Percentiles rank a stretch among this genome's conserved stretches.
Evolutionary conservation across 2,113 vertebrate genomes (phyloP).

Genomic region (Pteronura brasiliensis): DNA sequence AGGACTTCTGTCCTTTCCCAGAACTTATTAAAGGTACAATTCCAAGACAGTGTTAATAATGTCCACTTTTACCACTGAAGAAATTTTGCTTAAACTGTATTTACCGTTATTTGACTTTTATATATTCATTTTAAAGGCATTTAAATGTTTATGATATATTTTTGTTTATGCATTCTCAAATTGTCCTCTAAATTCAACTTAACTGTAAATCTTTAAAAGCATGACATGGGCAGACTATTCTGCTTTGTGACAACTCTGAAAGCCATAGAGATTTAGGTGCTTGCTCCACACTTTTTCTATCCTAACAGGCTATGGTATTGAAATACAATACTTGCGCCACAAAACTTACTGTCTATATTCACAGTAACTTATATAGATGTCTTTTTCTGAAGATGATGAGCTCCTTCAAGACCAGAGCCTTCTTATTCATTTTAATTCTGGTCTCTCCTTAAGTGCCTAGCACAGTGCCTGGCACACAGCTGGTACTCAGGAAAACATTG

Average conservation of each 20-base stretch:
- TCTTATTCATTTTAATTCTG: neutral
- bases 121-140: neutral
- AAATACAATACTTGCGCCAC: neutral
- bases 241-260: neutral
- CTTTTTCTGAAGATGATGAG: neutral
- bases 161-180: neutral
- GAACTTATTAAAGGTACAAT: neutral
- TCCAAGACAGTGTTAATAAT: neutral
- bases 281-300: neutral
- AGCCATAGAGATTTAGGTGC: neutral
- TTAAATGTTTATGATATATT: neutral
- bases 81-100: neutral
- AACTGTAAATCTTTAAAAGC: neutral
- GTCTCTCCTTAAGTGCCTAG: neutral
- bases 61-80: neutral
- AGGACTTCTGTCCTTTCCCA: neutral
- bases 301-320: neutral
- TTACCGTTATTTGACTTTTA: neutral
- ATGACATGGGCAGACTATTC: neutral
- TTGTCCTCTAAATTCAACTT: neutral
- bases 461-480: conserved; percentile 37
- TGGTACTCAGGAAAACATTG: conserved; percentile 32
- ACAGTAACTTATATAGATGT: neutral
- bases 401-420: neutral
- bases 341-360: neutral